Evolutionary conservation across 2,888 invertebrate genomes (phyloP), one percentile per base, ranked within the genome.

Genomic region (Idaea aversata): DNA sequence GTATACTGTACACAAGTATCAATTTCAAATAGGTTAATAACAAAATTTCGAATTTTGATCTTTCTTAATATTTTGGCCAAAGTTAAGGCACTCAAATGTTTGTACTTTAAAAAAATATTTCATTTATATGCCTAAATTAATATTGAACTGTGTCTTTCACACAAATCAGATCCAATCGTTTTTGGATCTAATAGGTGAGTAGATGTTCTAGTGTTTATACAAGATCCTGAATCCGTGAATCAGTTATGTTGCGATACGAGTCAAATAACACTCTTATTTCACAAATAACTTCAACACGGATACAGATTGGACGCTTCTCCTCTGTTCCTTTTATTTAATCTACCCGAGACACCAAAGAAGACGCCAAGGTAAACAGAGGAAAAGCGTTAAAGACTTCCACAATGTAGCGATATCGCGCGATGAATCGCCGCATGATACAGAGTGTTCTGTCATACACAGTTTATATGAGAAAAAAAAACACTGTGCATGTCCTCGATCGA

Each of bases 301-400:
- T 67, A 64, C 70, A 72, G 69, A 16, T 13, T 57, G 61, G 59
- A 65, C 67, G 60, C 63, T 59, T 57, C 81, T 84, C 72, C 74
- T 72, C 84, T 82, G 83, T 85, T 81, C 84, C 80, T 73, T 72
- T 70, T 78, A 83, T 84, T 81, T 84, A 86, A 86, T 88, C 88
- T 82, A 78, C 83, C 83, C 78, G 85, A 88, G 91, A 91, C 90
- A 91, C 91, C 70, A 80, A 85, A 83, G 84, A 84, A 83, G 87
- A 88, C 85, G 77, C 75, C 70, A 75, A 73, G 66, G 73, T 75
- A 70, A 76, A 78, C 76, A 75, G 73, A 47, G 59, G 67, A 72
- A 69, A 75, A 73, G 63, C 67, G 69, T 70, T 79, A 80, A 79
- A 67, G 67, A 70, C 79, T 80, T 81, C 84, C 83, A 80, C 47